These are phyloP conservation scores for Crossaster papposus DNA, from an alignment of 53 echinoderm and acorn worm genomes.

Conservation along the genomic window DNA sequence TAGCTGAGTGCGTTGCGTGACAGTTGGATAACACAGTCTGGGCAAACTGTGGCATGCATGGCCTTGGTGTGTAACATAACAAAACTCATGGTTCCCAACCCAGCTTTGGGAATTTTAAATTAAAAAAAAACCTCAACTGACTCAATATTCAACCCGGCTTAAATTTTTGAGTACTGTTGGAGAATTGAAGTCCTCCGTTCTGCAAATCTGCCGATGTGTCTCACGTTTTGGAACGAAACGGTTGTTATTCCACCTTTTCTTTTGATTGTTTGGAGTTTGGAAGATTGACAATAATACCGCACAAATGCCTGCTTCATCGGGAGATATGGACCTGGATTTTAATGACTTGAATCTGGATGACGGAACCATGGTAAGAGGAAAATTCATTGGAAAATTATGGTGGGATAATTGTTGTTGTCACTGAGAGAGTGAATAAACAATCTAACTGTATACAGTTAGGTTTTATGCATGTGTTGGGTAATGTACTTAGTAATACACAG, in stretches of 20 bases:
- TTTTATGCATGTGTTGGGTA: too few relatives aligned
- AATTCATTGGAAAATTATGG: background rate
- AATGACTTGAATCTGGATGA: constrained; percentile 52
- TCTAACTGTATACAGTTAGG: too few relatives aligned
- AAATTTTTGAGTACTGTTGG: background rate
- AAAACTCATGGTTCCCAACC: background rate
- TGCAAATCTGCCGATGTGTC: background rate
- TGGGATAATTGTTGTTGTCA: background rate
- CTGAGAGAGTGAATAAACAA: too few relatives aligned
- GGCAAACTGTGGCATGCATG: background rate
- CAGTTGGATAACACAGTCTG: constrained; percentile 7
- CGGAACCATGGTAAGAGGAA: constrained; percentile 51
- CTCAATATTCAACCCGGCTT: background rate
- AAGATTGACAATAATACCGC: background rate
- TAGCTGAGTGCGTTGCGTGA: background rate
- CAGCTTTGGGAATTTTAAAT: background rate
- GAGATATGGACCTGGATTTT: constrained; percentile 60
- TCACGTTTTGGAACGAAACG: background rate
- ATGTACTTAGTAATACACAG: too few relatives aligned
- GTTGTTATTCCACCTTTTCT: background rate
- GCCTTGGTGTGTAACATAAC: background rate
- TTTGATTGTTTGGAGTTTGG: background rate
- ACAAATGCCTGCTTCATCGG: constrained; percentile 56
- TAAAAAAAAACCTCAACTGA: background rate
- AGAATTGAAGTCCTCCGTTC: background rate